Evolutionary conservation across 1,140 invertebrate genomes (phyloP), one percentile per base, ranked within the genome.

Genomic region (Centruroides vittatus): DNA sequence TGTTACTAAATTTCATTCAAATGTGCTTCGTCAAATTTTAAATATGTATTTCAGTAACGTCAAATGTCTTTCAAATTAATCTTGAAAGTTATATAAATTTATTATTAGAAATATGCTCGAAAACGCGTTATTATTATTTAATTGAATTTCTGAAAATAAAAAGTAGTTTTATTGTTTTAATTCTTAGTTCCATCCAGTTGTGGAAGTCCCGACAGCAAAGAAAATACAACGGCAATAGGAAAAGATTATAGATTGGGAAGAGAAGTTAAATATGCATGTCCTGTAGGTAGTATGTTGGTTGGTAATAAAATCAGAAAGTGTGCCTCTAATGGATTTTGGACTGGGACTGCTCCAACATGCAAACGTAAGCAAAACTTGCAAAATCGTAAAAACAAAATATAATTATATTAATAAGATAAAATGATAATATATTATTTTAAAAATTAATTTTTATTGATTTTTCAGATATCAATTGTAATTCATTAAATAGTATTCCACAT

Each of bases 391-490:
- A 23, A 23, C 23, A 2, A 23, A 23, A 23, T n/a, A n/a, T n/a
- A n/a, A 55, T 9, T 55, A 10, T 10, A 34, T 41, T 55, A 11
- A 23, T 23, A 23, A 23, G 23, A 23, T 23, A 23, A 23, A 23
- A 23, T 49, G n/a, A 49, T n/a, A 11, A 11, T n/a, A 11, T 49
- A 49, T 49, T 49, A n/a, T 3, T 11, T 49, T n/a, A 49, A 49
- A n/a, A 49, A 11, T 11, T n/a, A 41, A 41, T 8, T 41, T 5
- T 5, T 41, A 1, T 6, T 41, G 8, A 41, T 41, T 41, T 41
- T 41, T 41, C 70, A 91, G 89, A 87, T 73, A 83, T 93, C 5
- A 84, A 93, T 70, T 94, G 91, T 69, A 88, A 87, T 12, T 63
- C 74, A 8, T 71, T 91, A 48, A 76, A 79, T 2, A 72, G 79